These are phyloP conservation scores for Meloe dianella DNA, from an alignment of 2,888 invertebrate genomes.

Conservation along the genomic window DNA sequence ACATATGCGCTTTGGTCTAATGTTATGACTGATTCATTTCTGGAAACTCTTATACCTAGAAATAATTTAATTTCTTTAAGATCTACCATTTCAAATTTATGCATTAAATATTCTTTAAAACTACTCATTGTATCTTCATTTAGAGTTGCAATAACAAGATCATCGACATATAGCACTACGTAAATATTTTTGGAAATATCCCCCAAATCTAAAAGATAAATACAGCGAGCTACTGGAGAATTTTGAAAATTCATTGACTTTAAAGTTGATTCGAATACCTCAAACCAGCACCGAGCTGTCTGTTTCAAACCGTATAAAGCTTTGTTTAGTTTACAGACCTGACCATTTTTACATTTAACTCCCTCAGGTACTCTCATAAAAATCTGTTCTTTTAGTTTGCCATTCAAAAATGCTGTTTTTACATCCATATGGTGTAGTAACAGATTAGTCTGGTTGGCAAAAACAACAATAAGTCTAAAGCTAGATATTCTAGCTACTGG, in stretches of 20 bases:
- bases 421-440: background rate
- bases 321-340: conserved; percentile 25
- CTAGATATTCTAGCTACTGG: conserved; percentile 23
- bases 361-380: conserved; percentile 25
- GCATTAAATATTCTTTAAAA: too few relatives aligned
- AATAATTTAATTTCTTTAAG: too few relatives aligned
- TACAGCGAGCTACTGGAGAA: conserved; percentile 22
- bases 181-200: conserved; percentile 12
- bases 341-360: background rate
- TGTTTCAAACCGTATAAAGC: conserved; percentile 31
- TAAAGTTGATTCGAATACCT: conserved; percentile 14
- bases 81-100: too few relatives aligned
- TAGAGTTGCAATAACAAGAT: too few relatives aligned
- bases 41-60: too few relatives aligned
- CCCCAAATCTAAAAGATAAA: conserved; percentile 18
- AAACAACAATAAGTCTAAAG: conserved; percentile 16
- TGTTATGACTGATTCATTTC: too few relatives aligned
- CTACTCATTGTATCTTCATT: too few relatives aligned
- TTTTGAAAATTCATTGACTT: conserved; percentile 13
- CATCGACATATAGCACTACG: conserved; percentile 23
- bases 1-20: conserved; percentile 23
- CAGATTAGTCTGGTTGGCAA: conserved; percentile 19
- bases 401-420: conserved; percentile 27
- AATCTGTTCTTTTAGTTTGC: conserved; percentile 15
- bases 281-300: conserved; percentile 3